phyloP scores from a whole-genome alignment of 2,797 vertebrate species.

The Fringilla coelebs region DNA sequence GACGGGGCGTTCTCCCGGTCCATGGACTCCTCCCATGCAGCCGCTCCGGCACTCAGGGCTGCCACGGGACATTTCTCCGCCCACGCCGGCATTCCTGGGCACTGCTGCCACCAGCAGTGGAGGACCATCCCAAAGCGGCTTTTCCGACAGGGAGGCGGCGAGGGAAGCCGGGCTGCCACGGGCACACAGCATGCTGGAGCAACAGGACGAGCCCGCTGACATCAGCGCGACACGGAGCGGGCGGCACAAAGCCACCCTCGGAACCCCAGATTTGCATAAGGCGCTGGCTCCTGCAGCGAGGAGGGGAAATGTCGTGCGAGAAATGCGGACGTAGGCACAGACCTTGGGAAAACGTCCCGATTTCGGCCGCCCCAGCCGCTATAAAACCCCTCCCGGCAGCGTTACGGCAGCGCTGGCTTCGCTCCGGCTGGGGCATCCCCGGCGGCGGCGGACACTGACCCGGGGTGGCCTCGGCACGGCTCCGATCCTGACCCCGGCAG shows the following conservation, averaged over 20 bases:
- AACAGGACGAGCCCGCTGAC: neutral
- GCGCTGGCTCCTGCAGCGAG: neutral
- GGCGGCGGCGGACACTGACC: neutral
- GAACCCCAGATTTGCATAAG: neutral
- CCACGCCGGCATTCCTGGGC: neutral
- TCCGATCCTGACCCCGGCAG: neutral
- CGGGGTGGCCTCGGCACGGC: neutral
- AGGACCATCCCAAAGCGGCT: neutral
- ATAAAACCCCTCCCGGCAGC: neutral
- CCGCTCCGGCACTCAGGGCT: accelerated
- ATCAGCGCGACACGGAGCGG: neutral
- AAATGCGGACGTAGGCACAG: neutral
- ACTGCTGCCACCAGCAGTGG: neutral
- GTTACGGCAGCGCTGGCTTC: neutral
- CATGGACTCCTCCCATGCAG: accelerated
- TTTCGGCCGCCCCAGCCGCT: neutral
- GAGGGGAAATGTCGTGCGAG: neutral
- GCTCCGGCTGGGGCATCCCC: neutral
- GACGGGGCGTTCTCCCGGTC: neutral
- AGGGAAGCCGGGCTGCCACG: accelerated
- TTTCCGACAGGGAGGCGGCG: no score
- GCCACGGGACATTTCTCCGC: accelerated
- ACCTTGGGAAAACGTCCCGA: neutral
- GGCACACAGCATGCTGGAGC: neutral
- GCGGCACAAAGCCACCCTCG: neutral